Conservation (phyloP, 2,888 invertebrate species). For the Lasius fuliginosus region DNA sequence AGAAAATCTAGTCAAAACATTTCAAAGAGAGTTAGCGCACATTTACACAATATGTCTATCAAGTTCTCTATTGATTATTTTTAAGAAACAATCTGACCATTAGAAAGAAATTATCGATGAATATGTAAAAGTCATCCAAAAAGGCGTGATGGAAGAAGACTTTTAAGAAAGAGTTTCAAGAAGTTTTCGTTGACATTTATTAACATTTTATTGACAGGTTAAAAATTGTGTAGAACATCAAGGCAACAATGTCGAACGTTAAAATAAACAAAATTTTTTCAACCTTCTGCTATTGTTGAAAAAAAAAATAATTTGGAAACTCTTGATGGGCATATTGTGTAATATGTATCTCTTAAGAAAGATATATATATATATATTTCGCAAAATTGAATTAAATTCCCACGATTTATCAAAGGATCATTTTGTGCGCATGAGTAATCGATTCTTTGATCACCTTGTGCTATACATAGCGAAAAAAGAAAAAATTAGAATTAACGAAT, state of each 20-base stretch:
- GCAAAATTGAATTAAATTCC: slow-evolving; percentile 61
- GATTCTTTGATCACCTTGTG: slow-evolving; percentile 14
- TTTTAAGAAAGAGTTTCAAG: not conserved
- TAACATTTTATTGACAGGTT: not conserved
- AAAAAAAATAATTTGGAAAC: not conserved
- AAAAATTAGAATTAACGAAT: slow-evolving; percentile 22
- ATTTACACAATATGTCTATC: slow-evolving; percentile 19
- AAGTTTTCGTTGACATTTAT: not conserved
- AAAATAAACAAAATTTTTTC: not conserved
- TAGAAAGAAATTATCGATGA: not conserved
- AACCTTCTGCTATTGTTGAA: not conserved
- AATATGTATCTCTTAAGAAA: not conserved
- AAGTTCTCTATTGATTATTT: not conserved
- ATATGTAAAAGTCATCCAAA: not conserved
- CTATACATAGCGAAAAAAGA: not conserved
- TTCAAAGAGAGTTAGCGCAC: slow-evolving; percentile 21
- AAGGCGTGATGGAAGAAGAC: not conserved
- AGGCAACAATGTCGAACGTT: too few species aligned
- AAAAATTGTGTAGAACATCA: not conserved
- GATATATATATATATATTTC: not conserved
- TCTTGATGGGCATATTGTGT: not conserved
- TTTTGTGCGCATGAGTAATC: slow-evolving; percentile 15
- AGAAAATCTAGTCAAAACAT: slow-evolving; percentile 72
- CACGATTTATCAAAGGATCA: not conserved
- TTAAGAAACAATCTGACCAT: not conserved